Conservation (phyloP, 2,797 vertebrate genomes). For the Chelon labrosus region DNA sequence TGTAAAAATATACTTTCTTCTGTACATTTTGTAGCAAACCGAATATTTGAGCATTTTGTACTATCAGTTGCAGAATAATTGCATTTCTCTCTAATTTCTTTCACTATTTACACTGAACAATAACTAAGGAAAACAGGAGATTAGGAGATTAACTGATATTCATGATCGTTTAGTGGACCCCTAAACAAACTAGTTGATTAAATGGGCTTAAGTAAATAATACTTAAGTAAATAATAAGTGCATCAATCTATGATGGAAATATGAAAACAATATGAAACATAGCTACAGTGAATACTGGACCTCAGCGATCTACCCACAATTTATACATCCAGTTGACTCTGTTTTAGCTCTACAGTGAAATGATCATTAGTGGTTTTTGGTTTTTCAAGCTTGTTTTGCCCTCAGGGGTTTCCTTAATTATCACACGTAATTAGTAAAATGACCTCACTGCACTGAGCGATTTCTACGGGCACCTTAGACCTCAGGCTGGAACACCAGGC, state of each 20-base stretch:
- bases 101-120: background rate
- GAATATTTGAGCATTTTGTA: background rate
- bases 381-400: constrained; percentile 40
- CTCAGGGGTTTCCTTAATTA: constrained; percentile 44
- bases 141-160: background rate
- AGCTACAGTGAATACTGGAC: background rate
- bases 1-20: background rate
- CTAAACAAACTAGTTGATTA: background rate
- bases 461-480: constrained; percentile 31
- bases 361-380: background rate
- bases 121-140: background rate
- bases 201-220: background rate
- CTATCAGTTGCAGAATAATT: background rate
- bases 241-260: background rate
- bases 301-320: background rate
- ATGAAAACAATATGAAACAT: background rate
- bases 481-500: constrained; percentile 25
- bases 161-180: background rate
- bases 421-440: constrained; percentile 47
- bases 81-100: background rate
- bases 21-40: background rate
- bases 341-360: constrained; percentile 23
- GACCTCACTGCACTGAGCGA: constrained; percentile 35
- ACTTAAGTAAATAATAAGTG: background rate
- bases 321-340: constrained; percentile 3